Base-by-base conservation (phyloP, 1,140 invertebrate species). In the Drosophila subobscura region DNA sequence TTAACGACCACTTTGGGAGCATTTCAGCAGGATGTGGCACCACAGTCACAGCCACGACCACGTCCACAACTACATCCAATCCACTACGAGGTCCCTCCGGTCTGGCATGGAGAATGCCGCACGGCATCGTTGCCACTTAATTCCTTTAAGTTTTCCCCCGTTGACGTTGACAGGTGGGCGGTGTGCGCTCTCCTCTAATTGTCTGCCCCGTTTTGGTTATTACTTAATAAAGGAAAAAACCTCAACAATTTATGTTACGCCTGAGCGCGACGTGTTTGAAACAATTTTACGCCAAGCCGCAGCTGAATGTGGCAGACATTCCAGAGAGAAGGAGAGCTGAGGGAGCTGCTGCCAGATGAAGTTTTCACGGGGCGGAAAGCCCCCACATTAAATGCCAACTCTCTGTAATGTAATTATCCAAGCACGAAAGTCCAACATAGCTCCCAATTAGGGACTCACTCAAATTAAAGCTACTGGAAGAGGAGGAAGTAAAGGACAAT, bases 1-100 rank as follows among this genome's bases (percentile, higher is more conserved):
- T 71, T 81, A 75, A 86, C 71, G 83, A 86, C 77, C 83, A 74
- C 85, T 86, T 45, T 59, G 81, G 68, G 83, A 73, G 37, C 53
- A 12, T 68, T 70, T 68, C 25, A 29, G 33, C 60, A 41, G 60
- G 49, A 63, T 58, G 37, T 27, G 51, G 49, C 55, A 71, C 45
- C 37, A 54, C 59, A 59, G 41, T 29, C 29, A 46, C 6, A 56
- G 5, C 23, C 41, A 29, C 7, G 4, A 2, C 14, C 16, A 29
- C 41, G 56, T 44, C 33, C 25, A 22, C 41, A 45, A 29, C 22
- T 12, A 33, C 55, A 50, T 16, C 27, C 27, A 33, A 57, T 3
- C 4, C 10, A 10, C 45, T 52, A 3, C 29, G 29, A 8, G 29
- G 10, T 37, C 10, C 33, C 33, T 10, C 4, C 3, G 29, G 29